These are phyloP conservation scores for Sussaba pulchella DNA, from an alignment of 2,888 invertebrate genomes.

Conservation along the genomic window DNA sequence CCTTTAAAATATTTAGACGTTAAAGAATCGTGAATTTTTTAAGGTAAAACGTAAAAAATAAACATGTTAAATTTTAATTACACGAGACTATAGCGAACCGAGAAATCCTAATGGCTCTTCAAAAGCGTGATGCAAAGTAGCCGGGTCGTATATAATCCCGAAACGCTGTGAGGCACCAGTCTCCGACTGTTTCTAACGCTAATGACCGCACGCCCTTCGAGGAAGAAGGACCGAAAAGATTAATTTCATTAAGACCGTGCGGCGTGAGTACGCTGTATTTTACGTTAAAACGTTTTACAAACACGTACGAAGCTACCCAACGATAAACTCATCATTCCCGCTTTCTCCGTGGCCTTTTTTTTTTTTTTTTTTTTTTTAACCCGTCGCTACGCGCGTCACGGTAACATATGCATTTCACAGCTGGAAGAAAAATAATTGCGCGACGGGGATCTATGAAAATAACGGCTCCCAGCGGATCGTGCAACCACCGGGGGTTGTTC, in stretches of 20 bases:
- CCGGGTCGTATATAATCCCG: background rate
- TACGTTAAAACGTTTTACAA: background rate
- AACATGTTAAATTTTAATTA: background rate
- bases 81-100: background rate
- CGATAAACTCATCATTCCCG: background rate
- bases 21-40: background rate
- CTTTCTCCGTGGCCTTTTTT: background rate
- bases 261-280: background rate
- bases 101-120: conserved; percentile 21
- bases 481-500: background rate
- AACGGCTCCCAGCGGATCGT: background rate
- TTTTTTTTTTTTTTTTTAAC: background rate
- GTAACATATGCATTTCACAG: conserved; percentile 31
- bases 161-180: conserved; percentile 25
- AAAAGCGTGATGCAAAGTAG: conserved; percentile 37
- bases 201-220: conserved; percentile 38
- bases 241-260: conserved; percentile 36
- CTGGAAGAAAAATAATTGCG: conserved; percentile 33
- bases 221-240: conserved; percentile 32
- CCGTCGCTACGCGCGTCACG: background rate
- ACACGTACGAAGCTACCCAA: background rate
- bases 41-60: background rate
- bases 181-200: conserved; percentile 43
- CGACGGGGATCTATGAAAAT: conserved; percentile 20
- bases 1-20: background rate